These are phyloP conservation scores for Patella vulgata DNA, from an alignment of 1,140 invertebrate genomes.

Conservation along the genomic window DNA sequence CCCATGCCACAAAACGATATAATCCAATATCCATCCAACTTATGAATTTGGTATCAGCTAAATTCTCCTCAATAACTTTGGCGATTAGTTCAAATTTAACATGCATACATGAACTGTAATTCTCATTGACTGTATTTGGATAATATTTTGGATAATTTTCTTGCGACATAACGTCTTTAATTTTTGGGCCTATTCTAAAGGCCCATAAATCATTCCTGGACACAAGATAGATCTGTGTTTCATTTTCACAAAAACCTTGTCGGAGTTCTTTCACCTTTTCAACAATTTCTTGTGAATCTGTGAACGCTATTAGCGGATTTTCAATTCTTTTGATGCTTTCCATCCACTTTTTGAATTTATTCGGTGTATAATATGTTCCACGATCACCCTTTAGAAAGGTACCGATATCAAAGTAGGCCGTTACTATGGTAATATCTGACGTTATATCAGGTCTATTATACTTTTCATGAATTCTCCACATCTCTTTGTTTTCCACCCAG, in stretches of 20 bases:
- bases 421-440: conserved; percentile 26
- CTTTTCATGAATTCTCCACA: too few species aligned
- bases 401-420: conserved; percentile 25
- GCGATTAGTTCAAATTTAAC: conserved; percentile 41
- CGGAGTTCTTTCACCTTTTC: conserved; percentile 3
- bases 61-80: conserved; percentile 19
- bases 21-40: conserved; percentile 51
- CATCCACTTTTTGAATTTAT: conserved; percentile 34
- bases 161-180: conserved; percentile 32
- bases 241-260: conserved; percentile 14
- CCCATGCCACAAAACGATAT: conserved; percentile 32
- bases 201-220: conserved; percentile 28
- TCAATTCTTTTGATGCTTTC: conserved; percentile 24
- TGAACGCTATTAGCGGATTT: conserved; percentile 44
- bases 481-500: too few species aligned
- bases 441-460: too few species aligned
- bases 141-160: conserved; percentile 42
- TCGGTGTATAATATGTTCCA: background rate
- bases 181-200: conserved; percentile 36
- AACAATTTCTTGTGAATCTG: conserved; percentile 32
- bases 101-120: conserved; percentile 40
- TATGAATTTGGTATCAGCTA: conserved; percentile 33
- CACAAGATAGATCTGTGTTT: conserved; percentile 27
- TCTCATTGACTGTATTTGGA: conserved; percentile 47
- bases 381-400: background rate